Evolutionary conservation across 2,113 vertebrate genomes (phyloP).

Genomic region (Agapornis roseicollis): DNA sequence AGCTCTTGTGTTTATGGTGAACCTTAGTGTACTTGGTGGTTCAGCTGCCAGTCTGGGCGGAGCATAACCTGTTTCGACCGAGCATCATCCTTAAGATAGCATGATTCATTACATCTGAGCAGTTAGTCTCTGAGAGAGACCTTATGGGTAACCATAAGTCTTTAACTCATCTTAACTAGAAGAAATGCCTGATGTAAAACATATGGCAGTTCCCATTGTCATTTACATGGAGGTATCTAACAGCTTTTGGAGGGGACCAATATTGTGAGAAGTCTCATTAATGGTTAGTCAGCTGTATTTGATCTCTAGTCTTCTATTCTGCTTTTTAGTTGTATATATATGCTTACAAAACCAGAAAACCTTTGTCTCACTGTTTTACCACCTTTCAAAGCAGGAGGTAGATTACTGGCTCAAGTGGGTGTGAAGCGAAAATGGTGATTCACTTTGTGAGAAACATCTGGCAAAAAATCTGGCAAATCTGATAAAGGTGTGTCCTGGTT

Average conservation of each 20-base stretch:
- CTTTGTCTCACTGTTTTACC: background rate
- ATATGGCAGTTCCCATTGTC: background rate
- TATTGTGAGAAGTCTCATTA: background rate
- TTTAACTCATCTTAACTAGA: background rate
- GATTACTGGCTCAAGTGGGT: background rate
- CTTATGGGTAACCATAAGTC: background rate
- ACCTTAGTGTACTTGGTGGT: background rate
- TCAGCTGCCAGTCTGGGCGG: background rate
- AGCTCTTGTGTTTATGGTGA: background rate
- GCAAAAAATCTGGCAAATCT: background rate
- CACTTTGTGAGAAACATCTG: background rate
- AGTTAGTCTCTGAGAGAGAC: background rate
- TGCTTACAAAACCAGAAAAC: background rate
- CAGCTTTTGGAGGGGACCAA: background rate
- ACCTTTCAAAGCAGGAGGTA: background rate
- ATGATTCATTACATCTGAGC: background rate
- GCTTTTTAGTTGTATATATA: background rate
- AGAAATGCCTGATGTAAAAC: background rate
- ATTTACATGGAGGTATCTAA: background rate
- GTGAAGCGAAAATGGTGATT: background rate
- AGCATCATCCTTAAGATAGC: background rate
- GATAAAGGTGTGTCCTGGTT: background rate
- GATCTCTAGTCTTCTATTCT: background rate
- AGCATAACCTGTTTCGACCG: accelerated
- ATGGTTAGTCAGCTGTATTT: background rate